Base-by-base conservation (phyloP, 2,888 invertebrate genomes). In the Calameuta pallipes region DNA sequence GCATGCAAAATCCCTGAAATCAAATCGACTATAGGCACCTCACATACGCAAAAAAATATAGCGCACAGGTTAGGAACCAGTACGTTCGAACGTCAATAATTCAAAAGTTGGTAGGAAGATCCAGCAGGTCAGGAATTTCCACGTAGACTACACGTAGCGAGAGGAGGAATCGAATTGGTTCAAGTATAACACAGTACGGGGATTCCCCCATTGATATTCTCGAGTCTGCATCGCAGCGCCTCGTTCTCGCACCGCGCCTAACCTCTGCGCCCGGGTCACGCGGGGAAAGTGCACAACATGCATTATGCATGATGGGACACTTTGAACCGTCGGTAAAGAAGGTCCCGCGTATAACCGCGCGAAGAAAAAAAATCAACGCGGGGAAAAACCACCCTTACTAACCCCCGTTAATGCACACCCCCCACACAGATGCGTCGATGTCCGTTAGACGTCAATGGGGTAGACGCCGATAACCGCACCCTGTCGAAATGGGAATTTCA, bases 291-390 rank as follows among this genome's bases (percentile, higher is more conserved):
- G 73, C 76, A 79, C 78, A 81, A 78, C 77, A 82, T 85, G 84
- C 83, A 85, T 85, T 82, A 85, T 85, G 82, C 82, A 85, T 83
- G 77, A 33, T 15, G 34, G 23, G 71, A 33, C 71, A 34, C 71
- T 71, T 71, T 71, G 71, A 71, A 12, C 71, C 33, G 71, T 33
- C 71, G 34, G 71, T 56, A 56, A 56, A 23, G 56, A 56, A 56
- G 56, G 56, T 56, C 56, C 56, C 56, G 56, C 23, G 1, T 2
- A 56, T 9, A 56, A 56, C 6, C 9, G 2, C 1, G 56, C 9
- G 23, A 56, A 56, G 23, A 9, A 56, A 23, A 56, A 56, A 23
- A 56, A 56, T 56, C 23, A 56, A 9, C 56, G 71, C 15, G 30
- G 1, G 6, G 23, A 56, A 41, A 23, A 56, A 56, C 6, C 9